A percentile compares a stretch with the other conserved stretches of the same genome.
These are phyloP conservation scores for Adelognathus sp. DNA, from an alignment of 2,888 invertebrate genomes.

Conservation along the genomic window DNA sequence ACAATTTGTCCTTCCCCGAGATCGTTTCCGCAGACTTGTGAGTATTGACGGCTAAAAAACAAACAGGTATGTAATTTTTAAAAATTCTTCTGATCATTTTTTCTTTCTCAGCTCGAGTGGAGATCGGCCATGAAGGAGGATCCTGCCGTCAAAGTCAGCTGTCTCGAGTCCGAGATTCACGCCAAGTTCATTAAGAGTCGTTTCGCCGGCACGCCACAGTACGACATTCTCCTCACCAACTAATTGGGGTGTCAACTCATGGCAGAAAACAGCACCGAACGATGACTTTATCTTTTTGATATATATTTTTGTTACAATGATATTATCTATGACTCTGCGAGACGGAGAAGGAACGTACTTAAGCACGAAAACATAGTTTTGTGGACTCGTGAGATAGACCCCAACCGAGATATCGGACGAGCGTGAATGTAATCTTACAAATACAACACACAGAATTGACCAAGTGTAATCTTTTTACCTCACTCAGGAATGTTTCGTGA, in stretches of 20 bases:
- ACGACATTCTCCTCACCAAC: conserved; percentile 81
- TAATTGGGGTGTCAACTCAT: not conserved
- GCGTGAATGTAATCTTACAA: not conserved
- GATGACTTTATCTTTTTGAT: not conserved
- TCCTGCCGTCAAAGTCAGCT: conserved; percentile 86
- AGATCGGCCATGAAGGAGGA: conserved; percentile 87
- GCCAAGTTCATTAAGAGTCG: conserved; percentile 87
- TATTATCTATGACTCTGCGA: conserved; percentile 11
- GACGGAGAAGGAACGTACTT: not conserved
- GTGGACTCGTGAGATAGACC: conserved; percentile 12
- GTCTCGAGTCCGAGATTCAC: conserved; percentile 87
- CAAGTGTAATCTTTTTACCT: not conserved
- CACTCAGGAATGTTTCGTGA: not conserved
- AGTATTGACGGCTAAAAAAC: conserved; percentile 59
- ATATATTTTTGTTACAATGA: conserved; percentile 40
- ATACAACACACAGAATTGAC: conserved; percentile 13
- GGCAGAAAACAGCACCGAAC: not conserved
- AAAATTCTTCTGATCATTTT: conserved; percentile 13
- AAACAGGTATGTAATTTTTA: not conserved
- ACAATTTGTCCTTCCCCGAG: conserved; percentile 85
- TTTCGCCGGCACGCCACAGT: conserved; percentile 86
- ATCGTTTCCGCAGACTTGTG: conserved; percentile 87
- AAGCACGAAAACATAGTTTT: not conserved
- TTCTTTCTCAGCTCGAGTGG: conserved; percentile 84
- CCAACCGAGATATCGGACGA: not conserved